Conservation (phyloP, 2,888 invertebrate species). For the Achlya flavicornis region DNA sequence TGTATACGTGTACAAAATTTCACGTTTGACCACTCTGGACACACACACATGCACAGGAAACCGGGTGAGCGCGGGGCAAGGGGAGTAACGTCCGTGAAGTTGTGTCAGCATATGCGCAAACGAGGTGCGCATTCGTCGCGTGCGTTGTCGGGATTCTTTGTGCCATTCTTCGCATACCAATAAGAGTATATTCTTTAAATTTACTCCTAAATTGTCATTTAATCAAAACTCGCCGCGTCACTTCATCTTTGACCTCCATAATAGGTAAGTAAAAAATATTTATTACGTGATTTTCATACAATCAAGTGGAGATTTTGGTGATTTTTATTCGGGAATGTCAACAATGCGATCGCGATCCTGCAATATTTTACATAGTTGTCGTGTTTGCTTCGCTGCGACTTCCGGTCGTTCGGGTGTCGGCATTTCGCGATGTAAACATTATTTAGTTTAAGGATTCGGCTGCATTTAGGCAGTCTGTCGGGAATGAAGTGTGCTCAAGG, state of each 20-base stretch:
- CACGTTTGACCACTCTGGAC: conserved; percentile 83
- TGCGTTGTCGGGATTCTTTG: conserved; percentile 98
- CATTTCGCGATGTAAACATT: conserved; percentile 84
- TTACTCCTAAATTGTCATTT: conserved; percentile 86
- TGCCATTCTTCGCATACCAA: conserved; percentile 98
- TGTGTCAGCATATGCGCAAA: conserved; percentile 91
- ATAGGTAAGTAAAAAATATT: conserved; percentile 88
- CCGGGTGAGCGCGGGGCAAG: conserved; percentile 79
- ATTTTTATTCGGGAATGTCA: conserved; percentile 88
- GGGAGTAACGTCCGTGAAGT: conserved; percentile 84
- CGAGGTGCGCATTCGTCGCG: conserved; percentile 91
- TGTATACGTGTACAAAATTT: conserved; percentile 78
- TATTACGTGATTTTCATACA: conserved; percentile 85
- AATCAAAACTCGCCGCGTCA: conserved; percentile 87
- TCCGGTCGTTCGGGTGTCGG: conserved; percentile 83
- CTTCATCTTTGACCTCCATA: conserved; percentile 85
- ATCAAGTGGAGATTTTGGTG: conserved; percentile 83
- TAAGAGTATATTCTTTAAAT: conserved; percentile 89
- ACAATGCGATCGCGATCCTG: conserved; percentile 90
- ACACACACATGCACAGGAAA: conserved; percentile 67
- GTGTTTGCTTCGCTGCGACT: conserved; percentile 86
- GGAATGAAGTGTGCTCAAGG: conserved; percentile 82
- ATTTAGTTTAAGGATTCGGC: conserved; percentile 77
- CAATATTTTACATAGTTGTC: conserved; percentile 92
- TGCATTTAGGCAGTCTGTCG: conserved; percentile 73